Evolutionary conservation across 2,797 vertebrate species (phyloP).

Genomic region (Betta splendens): DNA sequence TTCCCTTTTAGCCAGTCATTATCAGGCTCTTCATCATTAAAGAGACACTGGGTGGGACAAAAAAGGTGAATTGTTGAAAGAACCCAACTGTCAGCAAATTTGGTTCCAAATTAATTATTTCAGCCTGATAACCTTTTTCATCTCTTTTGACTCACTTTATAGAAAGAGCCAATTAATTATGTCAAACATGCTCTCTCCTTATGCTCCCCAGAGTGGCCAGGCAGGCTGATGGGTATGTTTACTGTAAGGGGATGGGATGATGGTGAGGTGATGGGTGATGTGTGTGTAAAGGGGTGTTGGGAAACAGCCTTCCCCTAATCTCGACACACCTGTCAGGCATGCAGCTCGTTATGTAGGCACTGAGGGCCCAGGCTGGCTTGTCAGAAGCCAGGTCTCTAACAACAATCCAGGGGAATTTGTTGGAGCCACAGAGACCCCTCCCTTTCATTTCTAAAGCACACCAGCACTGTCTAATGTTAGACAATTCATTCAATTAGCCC

Average conservation of each 20-base stretch:
- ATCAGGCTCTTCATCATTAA: slow-evolving; percentile 84
- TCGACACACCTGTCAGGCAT: slow-evolving; percentile 89
- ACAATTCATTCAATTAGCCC: slow-evolving; percentile 92
- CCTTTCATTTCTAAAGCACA: slow-evolving; percentile 63
- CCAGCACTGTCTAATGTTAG: slow-evolving; percentile 82
- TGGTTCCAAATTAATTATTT: slow-evolving; percentile 94
- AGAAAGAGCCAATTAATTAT: slow-evolving; percentile 97
- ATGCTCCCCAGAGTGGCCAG: slow-evolving; percentile 83
- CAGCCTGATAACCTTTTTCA: slow-evolving; percentile 95
- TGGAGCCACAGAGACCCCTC: slow-evolving; percentile 19
- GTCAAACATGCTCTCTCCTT: slow-evolving; percentile 88
- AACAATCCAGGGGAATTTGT: slow-evolving; percentile 80
- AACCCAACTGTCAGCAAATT: slow-evolving; percentile 93
- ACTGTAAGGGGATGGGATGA: slow-evolving; percentile 77
- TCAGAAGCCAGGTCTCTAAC: slow-evolving; percentile 85
- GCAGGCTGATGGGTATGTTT: slow-evolving; percentile 91
- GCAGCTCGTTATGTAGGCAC: slow-evolving; percentile 89
- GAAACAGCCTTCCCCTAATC: slow-evolving; percentile 80
- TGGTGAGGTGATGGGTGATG: slow-evolving; percentile 73
- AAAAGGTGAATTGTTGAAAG: slow-evolving; percentile 80
- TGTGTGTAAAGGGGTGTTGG: slow-evolving; percentile 19
- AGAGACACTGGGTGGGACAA: slow-evolving; percentile 67
- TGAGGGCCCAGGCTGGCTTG: slow-evolving; percentile 88
- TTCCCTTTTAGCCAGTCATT: slow-evolving; percentile 83
- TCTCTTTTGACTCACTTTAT: slow-evolving; percentile 93